These are phyloP conservation scores for Mechanitis mazaeus DNA, from an alignment of 2,888 invertebrate genomes.

Conservation along the genomic window DNA sequence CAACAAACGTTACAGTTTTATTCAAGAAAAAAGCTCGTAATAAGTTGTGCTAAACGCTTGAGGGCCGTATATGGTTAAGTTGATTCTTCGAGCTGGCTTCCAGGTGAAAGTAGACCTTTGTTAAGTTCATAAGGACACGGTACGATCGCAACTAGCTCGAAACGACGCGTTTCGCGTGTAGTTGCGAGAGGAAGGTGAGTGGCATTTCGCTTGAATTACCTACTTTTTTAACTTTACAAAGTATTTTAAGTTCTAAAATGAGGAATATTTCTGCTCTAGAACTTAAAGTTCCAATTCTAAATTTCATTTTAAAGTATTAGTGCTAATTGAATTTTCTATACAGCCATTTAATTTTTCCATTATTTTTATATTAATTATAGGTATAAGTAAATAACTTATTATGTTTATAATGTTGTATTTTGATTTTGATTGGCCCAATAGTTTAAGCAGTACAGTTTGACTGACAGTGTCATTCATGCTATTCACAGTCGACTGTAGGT, in stretches of 20 bases:
- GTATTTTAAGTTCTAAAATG: conserved; percentile 50
- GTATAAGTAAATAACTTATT: neutral
- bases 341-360: no score
- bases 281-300: no score
- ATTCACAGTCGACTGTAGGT: conserved; percentile 61
- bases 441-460: conserved; percentile 43
- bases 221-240: conserved; percentile 53
- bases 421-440: conserved; percentile 26
- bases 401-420: conserved; percentile 32
- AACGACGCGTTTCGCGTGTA: conserved; percentile 65
- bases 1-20: conserved; percentile 72
- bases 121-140: conserved; percentile 73
- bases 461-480: conserved; percentile 54
- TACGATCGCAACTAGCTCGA: conserved; percentile 60
- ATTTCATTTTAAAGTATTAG: no score
- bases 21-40: conserved; percentile 64
- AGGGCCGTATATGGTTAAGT: conserved; percentile 66
- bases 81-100: conserved; percentile 60
- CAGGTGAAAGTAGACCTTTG: conserved; percentile 75
- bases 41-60: conserved; percentile 57
- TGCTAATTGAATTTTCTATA: no score
- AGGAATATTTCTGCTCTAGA: conserved; percentile 30
- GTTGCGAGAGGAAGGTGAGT: conserved; percentile 65
- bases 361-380: no score
- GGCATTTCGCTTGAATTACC: conserved; percentile 55